Base-by-base conservation (phyloP, 2,113 vertebrate species). In the Eptesicus fuscus region DNA sequence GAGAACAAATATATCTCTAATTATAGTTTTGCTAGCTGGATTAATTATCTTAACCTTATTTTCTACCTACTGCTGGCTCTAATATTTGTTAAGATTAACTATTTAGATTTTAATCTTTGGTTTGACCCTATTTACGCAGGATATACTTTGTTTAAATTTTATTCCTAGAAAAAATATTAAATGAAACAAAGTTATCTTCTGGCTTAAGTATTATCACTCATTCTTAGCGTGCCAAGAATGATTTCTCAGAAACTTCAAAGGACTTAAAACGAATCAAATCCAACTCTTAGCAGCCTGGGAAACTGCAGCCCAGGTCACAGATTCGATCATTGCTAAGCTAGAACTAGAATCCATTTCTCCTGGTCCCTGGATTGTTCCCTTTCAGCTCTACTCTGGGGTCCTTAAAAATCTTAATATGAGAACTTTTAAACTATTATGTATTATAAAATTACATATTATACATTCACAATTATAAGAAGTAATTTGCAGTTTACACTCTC, bases 151-250 rank as follows among this genome's bases (percentile, higher is more conserved):
- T 56, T 56, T 88, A 92, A 94, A 92, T 11, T 61, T 76, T 77
- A 28, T 94, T 93, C 42, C 56, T 59, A 86, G 35, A 94, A 90
- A 90, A 90, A 89, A 51, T 80, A 42, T 90, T 95, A 69, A 87
- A 65, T 84, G 74, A 78, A 51, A 74, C 71, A 71, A 94, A 37
- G 10, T 70, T 83, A 56, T 85, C 30, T 71, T 61, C 67, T 91
- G 18, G 28, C 56, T 95, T 42, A 94, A 65, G 56, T 92, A 87
- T 22, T 90, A 17, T 76, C 91, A 95, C n/a, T 85, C 28, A 23
- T 49, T 88, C 70, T 83, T 87, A 79, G 73, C 74, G 18, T 42
- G 0, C 40, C 42, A 53, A 51, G 35, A 87, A 70, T 89, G 80
- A 47, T 37, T 74, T 91, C 89, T 84, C 37, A 83, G 51, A 84